Conservation (phyloP, 1,140 invertebrate species). For the Pygmarrhopalites habei region DNA sequence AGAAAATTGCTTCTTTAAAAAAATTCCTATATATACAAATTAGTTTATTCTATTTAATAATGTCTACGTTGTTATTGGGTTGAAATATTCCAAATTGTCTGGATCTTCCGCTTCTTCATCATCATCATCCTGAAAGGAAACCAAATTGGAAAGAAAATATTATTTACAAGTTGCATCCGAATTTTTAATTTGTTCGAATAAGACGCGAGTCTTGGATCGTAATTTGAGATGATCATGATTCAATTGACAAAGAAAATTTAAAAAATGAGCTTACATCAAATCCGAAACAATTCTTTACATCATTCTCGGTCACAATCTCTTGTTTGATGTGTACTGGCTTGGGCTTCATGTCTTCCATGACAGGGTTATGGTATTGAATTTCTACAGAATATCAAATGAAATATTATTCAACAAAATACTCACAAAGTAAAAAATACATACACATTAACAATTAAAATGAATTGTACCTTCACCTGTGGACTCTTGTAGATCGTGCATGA, state of each 20-base stretch:
- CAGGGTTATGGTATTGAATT: background rate
- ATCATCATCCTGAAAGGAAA: slow-evolving; percentile 37
- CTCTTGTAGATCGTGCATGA: slow-evolving; percentile 20
- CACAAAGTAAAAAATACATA: slow-evolving; percentile 1
- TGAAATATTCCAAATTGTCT: slow-evolving; percentile 27
- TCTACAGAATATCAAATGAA: background rate
- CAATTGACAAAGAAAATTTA: background rate
- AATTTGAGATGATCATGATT: background rate
- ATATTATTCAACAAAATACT: background rate
- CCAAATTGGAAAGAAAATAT: slow-evolving; percentile 3
- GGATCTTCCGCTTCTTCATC: slow-evolving; percentile 37
- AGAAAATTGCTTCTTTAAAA: too few relatives aligned
- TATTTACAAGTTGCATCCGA: background rate
- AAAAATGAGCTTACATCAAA: slow-evolving; percentile 58
- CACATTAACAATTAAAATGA: background rate
- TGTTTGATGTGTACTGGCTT: slow-evolving; percentile 43
- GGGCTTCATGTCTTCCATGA: slow-evolving; percentile 13
- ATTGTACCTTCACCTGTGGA: slow-evolving; percentile 12
- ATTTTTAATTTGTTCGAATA: background rate
- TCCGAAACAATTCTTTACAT: slow-evolving; percentile 75
- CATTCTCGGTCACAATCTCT: slow-evolving; percentile 52
- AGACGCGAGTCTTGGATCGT: background rate
- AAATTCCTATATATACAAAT: too few relatives aligned
- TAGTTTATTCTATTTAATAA: too few relatives aligned
- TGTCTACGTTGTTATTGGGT: slow-evolving; percentile 17